Conservation (phyloP, 1,140 invertebrate species). For the Apis mellifera region Amel_HAv3.1 CM009931.2:723501-724000, state of each 20-base stretch:
- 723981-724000: no score
- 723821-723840: neutral
- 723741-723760: neutral
- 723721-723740: neutral
- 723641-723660: slow-evolving; percentile 2
- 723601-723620: slow-evolving; percentile 19
- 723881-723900: no score
- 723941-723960: no score
- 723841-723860: no score
- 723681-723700: neutral
- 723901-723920: no score
- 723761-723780: neutral
- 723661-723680: neutral
- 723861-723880: no score
- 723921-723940: no score
- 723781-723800: neutral
- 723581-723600: slow-evolving; percentile 1
- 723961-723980: no score
- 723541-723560: neutral
- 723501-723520: slow-evolving; percentile 35
- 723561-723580: no score
- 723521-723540: neutral
- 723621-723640: neutral
- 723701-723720: no score
- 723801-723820: neutral